Evolutionary conservation across 2,113 vertebrate genomes (phyloP), one percentile per base, ranked within the genome.

Genomic region (Rhombomys opimus): DNA sequence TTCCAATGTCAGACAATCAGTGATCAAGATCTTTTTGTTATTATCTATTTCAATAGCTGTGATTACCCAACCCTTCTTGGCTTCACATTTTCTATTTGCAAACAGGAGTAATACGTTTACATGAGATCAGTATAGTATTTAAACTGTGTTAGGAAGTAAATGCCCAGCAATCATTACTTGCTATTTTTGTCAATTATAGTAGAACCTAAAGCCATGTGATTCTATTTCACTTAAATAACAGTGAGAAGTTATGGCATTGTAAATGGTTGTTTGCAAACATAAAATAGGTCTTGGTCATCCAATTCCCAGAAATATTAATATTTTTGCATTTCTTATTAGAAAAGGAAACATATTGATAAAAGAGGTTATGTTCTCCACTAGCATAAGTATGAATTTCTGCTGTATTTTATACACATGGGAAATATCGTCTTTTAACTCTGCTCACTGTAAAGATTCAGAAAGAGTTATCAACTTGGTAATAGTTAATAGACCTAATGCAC

Each of bases 51-150:
- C 72, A 82, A 78, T 68, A 95, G 87, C 1, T 73, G 10, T 89
- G 81, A 89, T 80, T 57, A 52, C 25, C 77, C 63, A 89, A 12
- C 2, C 1, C 86, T 38, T 94, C 15, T 84, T 81, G 75, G 20
- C 9, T 91, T 96, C 75, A 68, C 7, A 54, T 72, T 94, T 84
- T 96, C 87, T 88, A 22, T 32, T 9, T 91, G 85, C 75, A 80
- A 67, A 86, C 22, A 93, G 41, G 67, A 54, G 63, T 50, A 77
- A 70, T 87, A 32, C 1, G 4, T 59, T 81, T 91, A 5, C 7
- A 41, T 46, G 23, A 1, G 15, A 8, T 89, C 72, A 25, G 72
- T 89, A 46, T 38, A 73, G 65, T 50, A 15, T 72, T 89, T 95
- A 76, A 85, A 72, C 54, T 78, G 77, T 77, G 81, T 75, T 87